These are phyloP conservation scores for Girardinichthys multiradiatus DNA, from an alignment of 2,113 vertebrate genomes.

Conservation along the genomic window DNA sequence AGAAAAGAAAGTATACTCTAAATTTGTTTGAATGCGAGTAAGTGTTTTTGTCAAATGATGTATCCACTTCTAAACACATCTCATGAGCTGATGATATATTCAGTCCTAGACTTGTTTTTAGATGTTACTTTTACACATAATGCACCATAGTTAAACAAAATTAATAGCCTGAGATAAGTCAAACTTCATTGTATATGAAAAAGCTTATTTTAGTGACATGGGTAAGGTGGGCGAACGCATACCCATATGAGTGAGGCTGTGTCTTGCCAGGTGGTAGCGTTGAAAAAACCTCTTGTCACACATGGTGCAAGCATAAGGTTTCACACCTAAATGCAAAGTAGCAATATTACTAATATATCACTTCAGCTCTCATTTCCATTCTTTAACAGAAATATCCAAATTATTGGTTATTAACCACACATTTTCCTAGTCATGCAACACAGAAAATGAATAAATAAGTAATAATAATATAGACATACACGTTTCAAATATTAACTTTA, in stretches of 20 bases:
- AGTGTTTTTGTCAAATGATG: slow-evolving; percentile 35
- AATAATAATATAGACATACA: background rate
- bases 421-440: slow-evolving; percentile 57
- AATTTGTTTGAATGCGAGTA: slow-evolving; percentile 28
- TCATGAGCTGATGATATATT: slow-evolving; percentile 78
- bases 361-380: slow-evolving; percentile 48
- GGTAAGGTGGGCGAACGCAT: slow-evolving; percentile 77
- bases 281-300: slow-evolving; percentile 97
- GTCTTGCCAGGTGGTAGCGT: slow-evolving; percentile 94
- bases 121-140: slow-evolving; percentile 4
- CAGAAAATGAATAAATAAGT: no score
- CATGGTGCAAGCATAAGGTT: slow-evolving; percentile 91
- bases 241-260: slow-evolving; percentile 96
- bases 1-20: background rate
- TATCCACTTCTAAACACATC: slow-evolving; percentile 72
- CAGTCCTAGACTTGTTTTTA: slow-evolving; percentile 12
- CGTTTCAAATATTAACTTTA: slow-evolving; percentile 2
- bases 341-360: slow-evolving; percentile 68
- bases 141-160: background rate
- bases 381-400: slow-evolving; percentile 28
- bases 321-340: slow-evolving; percentile 87
- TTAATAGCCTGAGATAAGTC: slow-evolving; percentile 4
- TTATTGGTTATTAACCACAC: slow-evolving; percentile 50
- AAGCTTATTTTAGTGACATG: slow-evolving; percentile 52
- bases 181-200: slow-evolving; percentile 12